Evolutionary conservation across 2,797 vertebrate species (phyloP).

Genomic region (Neosilurus mollespiculum): DNA sequence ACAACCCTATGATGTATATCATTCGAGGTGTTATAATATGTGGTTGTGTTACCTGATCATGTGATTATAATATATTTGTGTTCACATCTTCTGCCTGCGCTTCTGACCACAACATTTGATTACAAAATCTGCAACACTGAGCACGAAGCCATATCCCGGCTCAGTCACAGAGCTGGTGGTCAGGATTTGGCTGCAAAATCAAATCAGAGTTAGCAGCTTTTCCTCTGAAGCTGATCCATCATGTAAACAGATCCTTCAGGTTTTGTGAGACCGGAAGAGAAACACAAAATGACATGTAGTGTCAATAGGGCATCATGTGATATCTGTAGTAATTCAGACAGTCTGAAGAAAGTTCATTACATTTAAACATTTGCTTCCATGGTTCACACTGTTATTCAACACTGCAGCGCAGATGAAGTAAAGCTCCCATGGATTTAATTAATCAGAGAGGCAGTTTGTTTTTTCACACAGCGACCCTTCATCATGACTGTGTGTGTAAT

Average conservation of each 20-base stretch:
- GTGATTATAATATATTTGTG: constrained; percentile 26
- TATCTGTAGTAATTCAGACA: not conserved
- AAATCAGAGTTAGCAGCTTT: constrained; percentile 38
- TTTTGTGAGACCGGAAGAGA: not conserved
- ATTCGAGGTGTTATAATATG: not conserved
- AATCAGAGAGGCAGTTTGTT: constrained; percentile 63
- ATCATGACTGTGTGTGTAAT: constrained; percentile 63
- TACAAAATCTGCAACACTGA: constrained; percentile 27
- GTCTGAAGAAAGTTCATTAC: constrained; percentile 11
- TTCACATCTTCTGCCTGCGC: not conserved
- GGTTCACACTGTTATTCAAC: constrained; percentile 17
- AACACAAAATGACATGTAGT: not conserved
- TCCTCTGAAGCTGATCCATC: constrained; percentile 30
- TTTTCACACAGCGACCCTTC: constrained; percentile 57
- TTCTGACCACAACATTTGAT: constrained; percentile 19
- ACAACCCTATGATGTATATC: not conserved
- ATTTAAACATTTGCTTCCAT: constrained; percentile 18
- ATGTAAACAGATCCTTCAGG: constrained; percentile 17
- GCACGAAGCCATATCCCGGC: not conserved
- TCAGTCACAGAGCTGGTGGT: constrained; percentile 25
- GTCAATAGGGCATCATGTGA: not conserved
- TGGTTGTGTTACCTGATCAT: constrained; percentile 5
- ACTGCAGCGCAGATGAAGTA: not conserved
- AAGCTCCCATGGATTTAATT: constrained; percentile 55
- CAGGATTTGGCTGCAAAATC: constrained; percentile 27